Evolutionary conservation across 1,140 invertebrate genomes (phyloP).

Genomic region (Bombus haemorrhoidalis): DNA sequence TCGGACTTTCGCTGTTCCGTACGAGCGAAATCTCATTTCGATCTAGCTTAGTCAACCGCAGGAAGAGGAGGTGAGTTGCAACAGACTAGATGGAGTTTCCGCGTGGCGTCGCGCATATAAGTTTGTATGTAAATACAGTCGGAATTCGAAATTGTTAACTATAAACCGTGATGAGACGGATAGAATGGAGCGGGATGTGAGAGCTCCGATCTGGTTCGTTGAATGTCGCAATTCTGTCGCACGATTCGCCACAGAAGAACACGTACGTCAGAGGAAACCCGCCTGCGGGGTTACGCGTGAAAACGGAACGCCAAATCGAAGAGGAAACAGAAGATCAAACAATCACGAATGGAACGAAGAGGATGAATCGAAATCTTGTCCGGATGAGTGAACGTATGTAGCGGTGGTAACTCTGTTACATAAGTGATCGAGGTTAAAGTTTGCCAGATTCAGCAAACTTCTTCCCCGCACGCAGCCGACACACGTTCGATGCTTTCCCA

Average conservation of each 20-base stretch:
- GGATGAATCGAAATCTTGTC: slow-evolving; percentile 17
- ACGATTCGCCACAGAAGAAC: not conserved
- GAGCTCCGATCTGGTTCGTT: not conserved
- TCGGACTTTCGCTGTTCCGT: not conserved
- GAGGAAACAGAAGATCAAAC: not conserved
- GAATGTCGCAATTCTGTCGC: not conserved
- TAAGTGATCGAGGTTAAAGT: slow-evolving; percentile 63
- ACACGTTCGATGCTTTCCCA: slow-evolving; percentile 37
- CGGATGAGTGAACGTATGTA: slow-evolving; percentile 11
- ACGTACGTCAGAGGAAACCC: not conserved
- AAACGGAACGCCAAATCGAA: not conserved
- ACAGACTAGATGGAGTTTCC: slow-evolving; percentile 14
- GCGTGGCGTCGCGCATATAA: not conserved
- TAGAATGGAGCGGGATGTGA: not conserved
- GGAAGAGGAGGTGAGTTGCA: not conserved
- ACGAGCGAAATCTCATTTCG: slow-evolving; percentile 5
- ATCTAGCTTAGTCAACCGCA: not conserved
- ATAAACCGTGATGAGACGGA: slow-evolving; percentile 27
- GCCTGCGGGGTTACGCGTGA: not conserved
- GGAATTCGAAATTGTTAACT: slow-evolving; percentile 15
- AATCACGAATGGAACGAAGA: no score
- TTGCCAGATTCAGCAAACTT: slow-evolving; percentile 58
- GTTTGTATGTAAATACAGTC: slow-evolving; percentile 17
- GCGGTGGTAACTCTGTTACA: slow-evolving; percentile 54
- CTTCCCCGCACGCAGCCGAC: slow-evolving; percentile 51